These are phyloP conservation scores for Sisor rabdophorus DNA, from an alignment of 2,113 vertebrate species.

Conservation along the genomic window DNA sequence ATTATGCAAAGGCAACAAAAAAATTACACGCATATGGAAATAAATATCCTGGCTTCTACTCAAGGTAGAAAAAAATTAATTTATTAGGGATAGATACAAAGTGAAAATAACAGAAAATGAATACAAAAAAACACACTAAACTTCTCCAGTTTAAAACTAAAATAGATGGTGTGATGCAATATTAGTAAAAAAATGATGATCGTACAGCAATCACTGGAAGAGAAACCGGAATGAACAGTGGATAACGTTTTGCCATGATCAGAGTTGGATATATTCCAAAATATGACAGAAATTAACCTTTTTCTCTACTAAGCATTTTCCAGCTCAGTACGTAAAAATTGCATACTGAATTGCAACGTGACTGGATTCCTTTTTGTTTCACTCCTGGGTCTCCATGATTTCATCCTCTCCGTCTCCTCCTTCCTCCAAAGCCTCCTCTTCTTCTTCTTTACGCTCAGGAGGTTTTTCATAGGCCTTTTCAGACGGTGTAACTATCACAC, in stretches of 20 bases:
- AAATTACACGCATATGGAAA: background rate
- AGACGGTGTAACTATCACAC: constrained; percentile 93
- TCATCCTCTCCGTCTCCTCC: constrained; percentile 89
- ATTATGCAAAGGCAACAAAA: background rate
- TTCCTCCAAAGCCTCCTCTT: constrained; percentile 88
- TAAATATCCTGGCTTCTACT: background rate
- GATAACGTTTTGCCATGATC: background rate
- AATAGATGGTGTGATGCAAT: background rate
- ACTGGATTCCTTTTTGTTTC: constrained; percentile 43
- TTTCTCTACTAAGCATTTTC: background rate
- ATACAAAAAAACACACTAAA: background rate
- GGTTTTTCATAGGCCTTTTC: constrained; percentile 97
- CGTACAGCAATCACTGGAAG: background rate
- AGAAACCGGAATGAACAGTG: background rate
- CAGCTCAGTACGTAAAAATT: background rate
- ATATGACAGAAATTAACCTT: background rate
- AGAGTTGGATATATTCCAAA: background rate
- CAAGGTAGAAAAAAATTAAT: constrained; percentile 38
- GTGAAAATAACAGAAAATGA: background rate
- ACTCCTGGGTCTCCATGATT: constrained; percentile 91
- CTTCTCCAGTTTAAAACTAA: background rate
- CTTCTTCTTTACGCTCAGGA: constrained; percentile 92
- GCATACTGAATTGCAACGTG: too few relatives aligned
- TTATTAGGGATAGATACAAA: constrained; percentile 18
- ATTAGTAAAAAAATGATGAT: background rate